Conservation (phyloP, 2,888 invertebrate species). For the Tetranychus piercei region DNA sequence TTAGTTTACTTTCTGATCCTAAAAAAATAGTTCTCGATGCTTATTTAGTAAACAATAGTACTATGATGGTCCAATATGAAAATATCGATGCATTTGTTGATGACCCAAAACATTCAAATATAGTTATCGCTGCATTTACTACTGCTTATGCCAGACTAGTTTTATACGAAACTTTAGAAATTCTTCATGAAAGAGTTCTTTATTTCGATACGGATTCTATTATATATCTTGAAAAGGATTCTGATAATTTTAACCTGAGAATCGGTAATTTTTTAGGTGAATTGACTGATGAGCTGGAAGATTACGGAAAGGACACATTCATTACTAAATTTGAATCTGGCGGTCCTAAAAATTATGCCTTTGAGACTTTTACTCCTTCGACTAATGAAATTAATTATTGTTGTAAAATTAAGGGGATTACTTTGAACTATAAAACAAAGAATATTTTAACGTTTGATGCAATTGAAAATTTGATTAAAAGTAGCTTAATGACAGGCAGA, state of each 20-base stretch:
- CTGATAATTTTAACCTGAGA: not conserved
- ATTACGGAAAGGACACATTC: not conserved
- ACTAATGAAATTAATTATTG: not conserved
- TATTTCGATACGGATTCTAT: constrained; percentile 33
- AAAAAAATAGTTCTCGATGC: not conserved
- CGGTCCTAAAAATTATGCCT: not conserved
- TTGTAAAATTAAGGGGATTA: not conserved
- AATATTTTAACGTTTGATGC: not conserved
- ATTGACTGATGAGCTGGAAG: not conserved
- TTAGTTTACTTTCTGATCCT: constrained; percentile 16
- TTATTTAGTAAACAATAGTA: constrained; percentile 5
- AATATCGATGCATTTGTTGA: not conserved
- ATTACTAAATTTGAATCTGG: not conserved
- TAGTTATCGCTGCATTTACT: constrained; percentile 31
- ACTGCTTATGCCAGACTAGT: constrained; percentile 31
- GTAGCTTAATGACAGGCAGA: no score
- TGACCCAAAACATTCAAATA: constrained; percentile 23
- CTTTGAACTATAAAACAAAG: not conserved
- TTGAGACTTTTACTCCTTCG: not conserved
- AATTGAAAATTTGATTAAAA: not conserved
- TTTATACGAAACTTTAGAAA: constrained; percentile 30
- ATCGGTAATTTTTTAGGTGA: not conserved
- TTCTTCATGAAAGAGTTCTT: constrained; percentile 29
- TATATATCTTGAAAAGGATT: constrained; percentile 27
- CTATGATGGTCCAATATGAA: constrained; percentile 11